phyloP scores from a whole-genome alignment of 2,113 vertebrate species.

The Lonchura striata region DNA sequence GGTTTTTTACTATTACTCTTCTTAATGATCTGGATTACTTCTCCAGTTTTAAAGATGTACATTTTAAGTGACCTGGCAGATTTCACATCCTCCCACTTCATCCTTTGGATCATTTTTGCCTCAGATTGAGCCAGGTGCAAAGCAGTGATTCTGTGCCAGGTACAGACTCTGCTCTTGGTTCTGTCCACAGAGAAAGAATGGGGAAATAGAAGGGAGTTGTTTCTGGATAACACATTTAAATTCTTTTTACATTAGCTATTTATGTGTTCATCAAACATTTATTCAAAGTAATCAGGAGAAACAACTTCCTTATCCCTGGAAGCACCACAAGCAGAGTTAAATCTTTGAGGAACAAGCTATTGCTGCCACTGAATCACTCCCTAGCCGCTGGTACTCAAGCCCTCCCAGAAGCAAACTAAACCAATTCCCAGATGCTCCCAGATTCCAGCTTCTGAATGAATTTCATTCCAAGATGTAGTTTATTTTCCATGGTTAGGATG shows the following conservation, averaged over 20 bases:
- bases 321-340: neutral
- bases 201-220: neutral
- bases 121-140: neutral
- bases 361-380: neutral
- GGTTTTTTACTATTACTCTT: neutral
- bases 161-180: neutral
- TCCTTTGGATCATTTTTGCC: neutral
- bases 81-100: neutral
- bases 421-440: neutral
- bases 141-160: neutral
- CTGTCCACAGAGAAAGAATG: neutral
- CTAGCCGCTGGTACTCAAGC: neutral
- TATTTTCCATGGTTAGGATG: neutral
- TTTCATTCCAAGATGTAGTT: neutral
- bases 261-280: slow-evolving; percentile 11
- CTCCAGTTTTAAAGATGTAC: neutral
- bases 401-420: slow-evolving; percentile 19
- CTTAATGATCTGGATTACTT: slow-evolving; percentile 8
- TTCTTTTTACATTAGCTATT: slow-evolving; percentile 32
- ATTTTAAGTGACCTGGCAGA: neutral
- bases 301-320: neutral
- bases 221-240: slow-evolving; percentile 23
- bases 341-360: slow-evolving; percentile 28
- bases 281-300: slow-evolving; percentile 22
- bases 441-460: neutral